phyloP scores from a whole-genome alignment of 2,797 vertebrate genomes.

The Heteromormyrus szaboi region DNA sequence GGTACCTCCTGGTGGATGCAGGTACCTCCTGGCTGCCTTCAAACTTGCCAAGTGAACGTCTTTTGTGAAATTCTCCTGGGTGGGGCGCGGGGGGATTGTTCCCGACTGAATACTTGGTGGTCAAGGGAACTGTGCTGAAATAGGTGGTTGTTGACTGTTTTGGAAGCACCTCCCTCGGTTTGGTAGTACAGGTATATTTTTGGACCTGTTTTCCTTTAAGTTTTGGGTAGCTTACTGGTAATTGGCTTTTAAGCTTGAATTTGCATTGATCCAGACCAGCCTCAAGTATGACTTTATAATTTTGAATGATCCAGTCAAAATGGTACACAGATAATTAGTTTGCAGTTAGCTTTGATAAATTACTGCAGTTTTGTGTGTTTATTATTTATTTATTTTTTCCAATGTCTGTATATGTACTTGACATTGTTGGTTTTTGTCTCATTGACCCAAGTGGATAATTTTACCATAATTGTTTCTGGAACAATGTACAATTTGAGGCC shows the following conservation, averaged over 20 bases:
- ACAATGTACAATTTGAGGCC: conserved; percentile 20
- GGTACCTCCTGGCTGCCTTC: not conserved
- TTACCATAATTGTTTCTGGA: not conserved
- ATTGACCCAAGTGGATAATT: not conserved
- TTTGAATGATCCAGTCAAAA: not conserved
- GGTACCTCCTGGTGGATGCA: not conserved
- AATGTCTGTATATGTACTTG: not conserved
- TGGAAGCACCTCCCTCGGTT: not conserved
- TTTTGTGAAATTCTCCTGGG: not conserved
- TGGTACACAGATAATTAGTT: not conserved
- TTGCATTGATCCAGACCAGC: not conserved
- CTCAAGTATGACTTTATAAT: not conserved
- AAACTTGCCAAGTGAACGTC: not conserved
- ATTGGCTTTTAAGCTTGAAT: conserved; percentile 1
- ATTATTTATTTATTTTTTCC: not conserved
- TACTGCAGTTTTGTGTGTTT: not conserved
- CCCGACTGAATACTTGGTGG: not conserved
- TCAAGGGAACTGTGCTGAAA: not conserved
- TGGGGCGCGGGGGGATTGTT: not conserved
- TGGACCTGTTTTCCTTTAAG: not conserved
- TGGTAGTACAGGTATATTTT: not conserved
- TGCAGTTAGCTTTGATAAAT: not conserved
- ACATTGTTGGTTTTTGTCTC: conserved; percentile 1
- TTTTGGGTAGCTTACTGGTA: not conserved
- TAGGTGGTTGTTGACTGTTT: not conserved